A percentile compares a stretch with the other conserved stretches of the same genome.
These are phyloP conservation scores for Cataglyphis albicans DNA, from an alignment of 2,888 invertebrate genomes.

Conservation along the genomic window DNA sequence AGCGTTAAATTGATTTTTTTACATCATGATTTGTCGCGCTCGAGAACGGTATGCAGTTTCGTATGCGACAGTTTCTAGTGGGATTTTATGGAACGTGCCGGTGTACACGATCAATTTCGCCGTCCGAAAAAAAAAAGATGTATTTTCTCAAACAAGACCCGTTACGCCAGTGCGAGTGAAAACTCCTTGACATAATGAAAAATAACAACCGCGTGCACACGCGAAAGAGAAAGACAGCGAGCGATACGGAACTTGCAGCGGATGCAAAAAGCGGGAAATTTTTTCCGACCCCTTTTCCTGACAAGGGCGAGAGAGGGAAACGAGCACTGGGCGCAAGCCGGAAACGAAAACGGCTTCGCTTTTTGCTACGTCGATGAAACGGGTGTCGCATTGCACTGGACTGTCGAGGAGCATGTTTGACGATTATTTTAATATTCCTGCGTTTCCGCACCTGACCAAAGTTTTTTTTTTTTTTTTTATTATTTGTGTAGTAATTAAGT, in stretches of 20 bases:
- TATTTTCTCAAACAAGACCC: constrained; percentile 51
- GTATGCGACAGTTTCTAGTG: constrained; percentile 26
- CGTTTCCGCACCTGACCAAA: constrained; percentile 11
- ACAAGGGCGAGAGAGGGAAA: constrained; percentile 42
- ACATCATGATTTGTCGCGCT: constrained; percentile 6
- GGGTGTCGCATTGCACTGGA: not conserved
- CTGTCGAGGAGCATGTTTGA: constrained; percentile 37
- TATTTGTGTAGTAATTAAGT: not conserved
- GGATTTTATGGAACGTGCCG: constrained; percentile 44
- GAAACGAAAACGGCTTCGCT: constrained; percentile 38
- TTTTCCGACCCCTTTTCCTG: constrained; percentile 42
- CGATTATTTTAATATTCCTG: constrained; percentile 54
- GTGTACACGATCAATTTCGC: constrained; percentile 51
- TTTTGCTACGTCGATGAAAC: constrained; percentile 45
- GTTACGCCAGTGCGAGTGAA: constrained; percentile 36
- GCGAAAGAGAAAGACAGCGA: constrained; percentile 6
- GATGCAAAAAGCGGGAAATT: constrained; percentile 54
- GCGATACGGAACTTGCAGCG: constrained; percentile 33
- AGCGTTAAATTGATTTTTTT: constrained; percentile 39
- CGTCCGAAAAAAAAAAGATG: constrained; percentile 43
- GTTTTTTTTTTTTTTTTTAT: constrained; percentile 1
- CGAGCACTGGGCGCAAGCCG: constrained; percentile 36
- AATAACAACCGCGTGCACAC: constrained; percentile 21
- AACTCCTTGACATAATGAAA: constrained; percentile 47
- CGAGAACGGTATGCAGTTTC: constrained; percentile 10